phyloP scores from a whole-genome alignment of 30 jellyfish, hydroid and myxozoan genomes.

The Aurelia aurita complex sp. Pacific region DNA sequence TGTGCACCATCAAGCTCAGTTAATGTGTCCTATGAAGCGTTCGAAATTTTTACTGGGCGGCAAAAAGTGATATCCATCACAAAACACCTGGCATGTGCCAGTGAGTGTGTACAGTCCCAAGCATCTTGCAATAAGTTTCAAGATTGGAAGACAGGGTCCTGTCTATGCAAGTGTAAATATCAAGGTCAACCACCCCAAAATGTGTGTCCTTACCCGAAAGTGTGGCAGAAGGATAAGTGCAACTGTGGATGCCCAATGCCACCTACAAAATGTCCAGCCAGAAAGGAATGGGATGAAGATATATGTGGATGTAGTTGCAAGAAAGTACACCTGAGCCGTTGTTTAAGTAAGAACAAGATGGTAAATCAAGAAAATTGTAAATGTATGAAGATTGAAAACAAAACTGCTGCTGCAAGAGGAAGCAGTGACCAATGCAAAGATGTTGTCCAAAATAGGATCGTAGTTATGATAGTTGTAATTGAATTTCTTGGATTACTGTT shows the following conservation, averaged over 20 bases:
- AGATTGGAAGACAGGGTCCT: conserved; percentile 6
- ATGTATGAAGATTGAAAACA: conserved; percentile 17
- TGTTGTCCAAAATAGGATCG: conserved; percentile 1
- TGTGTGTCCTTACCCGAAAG: conserved; percentile 26
- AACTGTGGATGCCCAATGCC: conserved; percentile 30
- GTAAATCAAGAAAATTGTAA: conserved; percentile 40
- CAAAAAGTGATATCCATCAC: neutral
- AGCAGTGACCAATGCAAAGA: conserved; percentile 5
- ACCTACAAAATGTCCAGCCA: conserved; percentile 17
- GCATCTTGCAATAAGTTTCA: conserved; percentile 25
- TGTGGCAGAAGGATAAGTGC: conserved; percentile 31
- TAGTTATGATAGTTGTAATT: conserved; percentile 12
- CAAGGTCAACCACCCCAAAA: conserved; percentile 17
- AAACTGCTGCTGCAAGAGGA: conserved; percentile 49
- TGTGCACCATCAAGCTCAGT: conserved; percentile 20
- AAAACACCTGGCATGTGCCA: conserved; percentile 21
- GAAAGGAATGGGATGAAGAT: conserved; percentile 56
- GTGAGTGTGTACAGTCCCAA: conserved; percentile 17
- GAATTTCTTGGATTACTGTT: conserved; percentile 22
- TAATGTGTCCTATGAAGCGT: conserved; percentile 7
- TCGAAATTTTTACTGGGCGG: neutral
- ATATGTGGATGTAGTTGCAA: conserved; percentile 44
- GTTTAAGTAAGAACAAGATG: conserved; percentile 13
- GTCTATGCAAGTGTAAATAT: conserved; percentile 44
- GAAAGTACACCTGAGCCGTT: conserved; percentile 31